Evolutionary conservation across 2,797 vertebrate genomes (phyloP).

Genomic region (Decapterus maruadsi): DNA sequence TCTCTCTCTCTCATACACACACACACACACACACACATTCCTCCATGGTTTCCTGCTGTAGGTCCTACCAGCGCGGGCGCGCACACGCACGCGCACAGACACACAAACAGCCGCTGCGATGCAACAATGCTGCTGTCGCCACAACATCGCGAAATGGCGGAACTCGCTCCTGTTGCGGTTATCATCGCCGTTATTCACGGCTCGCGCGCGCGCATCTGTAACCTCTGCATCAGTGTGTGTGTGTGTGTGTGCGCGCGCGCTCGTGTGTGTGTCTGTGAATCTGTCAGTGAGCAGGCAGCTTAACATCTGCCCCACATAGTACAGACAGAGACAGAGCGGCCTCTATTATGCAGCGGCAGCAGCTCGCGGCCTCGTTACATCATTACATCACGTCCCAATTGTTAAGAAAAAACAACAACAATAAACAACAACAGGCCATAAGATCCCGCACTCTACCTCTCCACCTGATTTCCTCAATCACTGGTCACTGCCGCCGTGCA

Average conservation of each 20-base stretch:
- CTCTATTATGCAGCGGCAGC: conserved; percentile 39
- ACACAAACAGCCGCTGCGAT: conserved; percentile 45
- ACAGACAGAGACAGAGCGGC: conserved; percentile 51
- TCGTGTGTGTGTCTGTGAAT: conserved; percentile 25
- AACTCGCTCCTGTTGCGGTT: conserved; percentile 72
- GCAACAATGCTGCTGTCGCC: conserved; percentile 71
- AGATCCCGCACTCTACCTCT: conserved; percentile 21
- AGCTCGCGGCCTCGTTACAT: conserved; percentile 63
- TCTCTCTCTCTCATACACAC: neutral
- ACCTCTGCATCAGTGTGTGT: neutral
- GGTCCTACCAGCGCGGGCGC: conserved; percentile 9
- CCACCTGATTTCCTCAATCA: conserved; percentile 55
- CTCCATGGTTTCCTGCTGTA: conserved; percentile 46
- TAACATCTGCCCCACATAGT: conserved; percentile 74
- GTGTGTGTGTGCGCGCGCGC: neutral
- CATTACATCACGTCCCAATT: conserved; percentile 75
- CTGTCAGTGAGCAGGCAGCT: conserved; percentile 55
- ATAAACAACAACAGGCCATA: conserved; percentile 41
- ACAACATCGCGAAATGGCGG: conserved; percentile 85
- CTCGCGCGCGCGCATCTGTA: conserved; percentile 11
- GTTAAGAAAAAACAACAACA: conserved; percentile 66
- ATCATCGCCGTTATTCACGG: conserved; percentile 45
- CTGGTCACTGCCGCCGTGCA: conserved; percentile 42
- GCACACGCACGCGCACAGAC: conserved; percentile 36
- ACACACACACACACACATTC: conserved; percentile 66